Base-by-base conservation (phyloP, 2,888 invertebrate genomes). In the Chrysodeixis includens region DNA sequence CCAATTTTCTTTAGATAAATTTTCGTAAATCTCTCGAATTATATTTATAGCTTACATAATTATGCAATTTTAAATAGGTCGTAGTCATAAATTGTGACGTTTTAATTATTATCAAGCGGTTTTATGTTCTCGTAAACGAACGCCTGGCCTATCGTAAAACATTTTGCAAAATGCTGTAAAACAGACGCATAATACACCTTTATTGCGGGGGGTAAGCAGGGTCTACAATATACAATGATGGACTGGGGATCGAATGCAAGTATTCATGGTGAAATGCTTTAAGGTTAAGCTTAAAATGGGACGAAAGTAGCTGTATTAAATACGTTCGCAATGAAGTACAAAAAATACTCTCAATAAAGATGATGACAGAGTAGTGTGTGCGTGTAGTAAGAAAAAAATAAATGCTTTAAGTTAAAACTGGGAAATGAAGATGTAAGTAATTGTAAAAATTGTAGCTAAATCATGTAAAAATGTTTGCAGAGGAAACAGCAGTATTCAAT, bases 101-200 rank as follows among this genome's bases (percentile, higher is more conserved):
- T 71, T 69, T 74, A 80, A 74, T 80, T 56, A 69, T 72, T 59
- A 68, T 76, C 64, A 61, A 62, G 52, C 64, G 57, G 51, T 74
- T 80, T 74, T 62, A 80, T 71, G 53, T 60, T 66, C 53, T 74
- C 78, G 60, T 80, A 78, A 80, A 73, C 60, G 10, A 40, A 51
- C 40, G 56, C 59, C 16, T 63, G 30, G 55, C 2, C 26, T 16
- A 35, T 69, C 60, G 54, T 76, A 53, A 62, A 71, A 63, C 67
- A 78, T 78, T 80, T 74, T 62, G 74, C 69, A 64, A 67, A 76
- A 73, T 20, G 46, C 18, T 49, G 18, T 49, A 9, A 46, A 46
- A 46, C 46, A 16, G 44, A 49, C 20, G 20, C 20, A 49, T 49
- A 49, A 20, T 49, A 22, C 26, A 49, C 7, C 40, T 40, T 40